Evolutionary conservation across 2,888 invertebrate species (phyloP), one percentile per base, ranked within the genome.

Genomic region (Chelonus formosanus): DNA sequence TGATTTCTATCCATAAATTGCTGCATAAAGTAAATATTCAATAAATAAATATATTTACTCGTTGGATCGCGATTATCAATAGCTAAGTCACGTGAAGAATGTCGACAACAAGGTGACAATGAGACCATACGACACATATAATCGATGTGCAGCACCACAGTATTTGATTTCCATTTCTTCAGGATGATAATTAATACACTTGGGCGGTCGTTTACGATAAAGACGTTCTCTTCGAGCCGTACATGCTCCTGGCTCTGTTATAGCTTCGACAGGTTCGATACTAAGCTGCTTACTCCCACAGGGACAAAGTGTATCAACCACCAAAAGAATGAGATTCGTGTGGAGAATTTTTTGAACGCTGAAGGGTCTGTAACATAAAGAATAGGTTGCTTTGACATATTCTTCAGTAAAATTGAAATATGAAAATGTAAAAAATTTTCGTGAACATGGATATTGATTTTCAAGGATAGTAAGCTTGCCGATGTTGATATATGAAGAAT

Each of bases 261-360:
- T 69, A 2, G 85, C 84, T 70, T 87, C 86, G 60, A 84, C 84
- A 0, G 94, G 91, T 66, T 90, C 89, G 82, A 94, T 94, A 84
- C 93, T 93, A 72, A 95, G 86, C 79, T 93, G 91, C 84, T 94
- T 94, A 78, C 92, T 92, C 72, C 94, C 94, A 85, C 95, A 95
- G 58, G 94, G 94, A 82, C 94, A 95, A 74, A 93, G 85, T 32
- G 93, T 94, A 84, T 96, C 95, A 76, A 95, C 95, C 71, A 95
- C 95, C 71, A 96, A 86, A 71, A 96, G 86, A 77, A 96, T 93
- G 76, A 96, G 86, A 87, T 96, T 96, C 80, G 95, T 95, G 83
- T 94, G 92, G 57, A 92, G 94, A 78, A 96, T 94, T 86, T 94
- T 94, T 81, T 95, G 95, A 64, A 95, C 95, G 86, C 95, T 95